These are phyloP conservation scores for Plebejus anna DNA, from an alignment of 2,888 invertebrate genomes.

Conservation along the genomic window DNA sequence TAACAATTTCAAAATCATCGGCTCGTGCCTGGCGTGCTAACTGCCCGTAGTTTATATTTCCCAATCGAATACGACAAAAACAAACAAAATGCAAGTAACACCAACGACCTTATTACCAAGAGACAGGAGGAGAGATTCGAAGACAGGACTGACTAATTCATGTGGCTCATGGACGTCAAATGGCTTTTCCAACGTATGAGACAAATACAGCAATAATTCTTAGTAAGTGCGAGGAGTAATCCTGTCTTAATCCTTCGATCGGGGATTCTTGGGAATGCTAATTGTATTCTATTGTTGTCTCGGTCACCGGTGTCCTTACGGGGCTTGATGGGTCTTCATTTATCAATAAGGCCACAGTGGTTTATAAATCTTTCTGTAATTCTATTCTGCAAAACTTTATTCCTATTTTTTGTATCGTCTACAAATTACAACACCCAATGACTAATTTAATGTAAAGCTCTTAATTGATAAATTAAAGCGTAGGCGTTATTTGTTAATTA, in stretches of 20 bases:
- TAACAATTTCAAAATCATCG: slow-evolving; percentile 3
- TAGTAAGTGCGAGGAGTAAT: too few relatives aligned
- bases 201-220: too few relatives aligned
- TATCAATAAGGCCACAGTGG: neutral
- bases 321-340: neutral
- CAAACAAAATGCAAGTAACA: neutral
- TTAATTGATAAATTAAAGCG: slow-evolving; percentile 35
- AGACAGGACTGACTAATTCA: neutral
- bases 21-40: slow-evolving; percentile 21
- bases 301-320: too few relatives aligned
- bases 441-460: neutral
- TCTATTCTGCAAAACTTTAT: too few relatives aligned
- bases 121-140: neutral
- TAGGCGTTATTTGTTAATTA: slow-evolving; percentile 34
- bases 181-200: neutral
- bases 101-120: neutral
- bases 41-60: slow-evolving; percentile 7
- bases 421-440: neutral
- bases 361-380: too few relatives aligned
- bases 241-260: too few relatives aligned
- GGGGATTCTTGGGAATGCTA: too few relatives aligned
- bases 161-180: too few relatives aligned
- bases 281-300: too few relatives aligned
- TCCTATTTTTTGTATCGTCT: too few relatives aligned
- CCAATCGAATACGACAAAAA: slow-evolving; percentile 1